Evolutionary conservation across 2,113 vertebrate genomes (phyloP), one percentile per base, ranked within the genome.

Genomic region (Lepidothrix coronata): DNA sequence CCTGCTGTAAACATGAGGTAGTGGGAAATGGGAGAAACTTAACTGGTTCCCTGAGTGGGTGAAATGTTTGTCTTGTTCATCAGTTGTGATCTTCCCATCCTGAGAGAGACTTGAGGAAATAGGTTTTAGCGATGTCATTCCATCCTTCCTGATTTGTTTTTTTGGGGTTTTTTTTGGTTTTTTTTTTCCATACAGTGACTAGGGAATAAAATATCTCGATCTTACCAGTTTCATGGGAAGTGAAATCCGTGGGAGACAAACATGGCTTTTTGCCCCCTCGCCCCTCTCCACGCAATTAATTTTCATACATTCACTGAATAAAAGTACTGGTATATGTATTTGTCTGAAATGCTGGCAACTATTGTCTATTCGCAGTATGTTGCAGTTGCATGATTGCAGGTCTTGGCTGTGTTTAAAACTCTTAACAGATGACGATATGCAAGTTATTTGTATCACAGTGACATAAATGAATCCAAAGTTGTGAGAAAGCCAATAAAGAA

Each of bases 391-490:
- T 21, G n/a, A 39, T 17, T 80, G n/a, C 39, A 76, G 24, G 17
- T 59, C 11, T 63, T 66, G 35, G 39, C 68, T 61, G 4, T 37
- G 11, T 35, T 73, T 77, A 13, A 37, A 90, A 13, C 23, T 80
- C 18, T 28, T 44, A 48, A 35, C 17, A 43, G 23, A 44, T 61
- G 22, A 33, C 0, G 0, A 5, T 67, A 33, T 0, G 2, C 14
- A 54, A 65, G n/a, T 27, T 77, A 35, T 55, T 80, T 48, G 9
- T 66, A 28, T 76, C 23, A 59, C 33, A 54, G 31, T 41, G 68
- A 77, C 74, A 67, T 28, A 81, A 80, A 57, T 28, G 14, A 68
- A 49, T 59, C 23, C 25, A 55, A 95, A 74, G 28, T 27, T 78
- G 51, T 46, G 27, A 85, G 61, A 65, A 41, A 44, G 39, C 37